Evolutionary conservation across 2,797 vertebrate genomes (phyloP), one percentile per base, ranked within the genome.

Genomic region (Pantherophis alleghaniensis): DNA sequence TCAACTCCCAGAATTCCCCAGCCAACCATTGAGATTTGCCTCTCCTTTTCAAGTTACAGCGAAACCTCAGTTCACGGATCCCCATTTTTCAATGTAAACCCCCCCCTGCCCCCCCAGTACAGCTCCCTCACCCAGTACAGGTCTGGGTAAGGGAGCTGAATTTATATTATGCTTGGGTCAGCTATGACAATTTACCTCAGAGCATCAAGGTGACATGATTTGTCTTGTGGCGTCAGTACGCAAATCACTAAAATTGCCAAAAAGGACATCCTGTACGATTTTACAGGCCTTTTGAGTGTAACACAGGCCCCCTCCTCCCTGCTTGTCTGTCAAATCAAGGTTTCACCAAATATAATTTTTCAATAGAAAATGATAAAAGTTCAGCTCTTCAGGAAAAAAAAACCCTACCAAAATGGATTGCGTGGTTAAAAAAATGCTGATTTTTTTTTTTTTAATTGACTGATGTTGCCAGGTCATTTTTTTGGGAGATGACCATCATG

Each of bases 381-480:
- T 66, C 95, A 94, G 26, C 87, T 95, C 37, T 20, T 20, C 94
- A 90, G 2, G 2, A 10, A 94, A 5, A 57, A 57, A 57, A 55
- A 53, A 2, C 87, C 42, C 93, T 92, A 60, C 57, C 61, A 86
- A 95, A 86, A 2, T 7, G 13, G 88, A 87, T 90, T 5, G 92
- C 90, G 90, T 94, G 90, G 12, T 32, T 5, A 4, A n/a, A 66
- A 24, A 26, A 66, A n/a, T 66, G 63, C 28, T 66, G 63, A n/a
- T 66, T 63, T 63, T 63, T 60, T 63, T 60, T 42, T 42, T 56
- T 59, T 24, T 83, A 16, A 26, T 16, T 37, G 20, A 42, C 57
- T 79, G 28, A 22, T 55, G 6, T 22, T 59, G 18, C 14, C 3
- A 4, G 5, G 7, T 92, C 0, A 92, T 95, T 92, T 3, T 91